Base-by-base conservation (phyloP, 2,888 invertebrate genomes). In the Alviniconcha strummeri region DNA sequence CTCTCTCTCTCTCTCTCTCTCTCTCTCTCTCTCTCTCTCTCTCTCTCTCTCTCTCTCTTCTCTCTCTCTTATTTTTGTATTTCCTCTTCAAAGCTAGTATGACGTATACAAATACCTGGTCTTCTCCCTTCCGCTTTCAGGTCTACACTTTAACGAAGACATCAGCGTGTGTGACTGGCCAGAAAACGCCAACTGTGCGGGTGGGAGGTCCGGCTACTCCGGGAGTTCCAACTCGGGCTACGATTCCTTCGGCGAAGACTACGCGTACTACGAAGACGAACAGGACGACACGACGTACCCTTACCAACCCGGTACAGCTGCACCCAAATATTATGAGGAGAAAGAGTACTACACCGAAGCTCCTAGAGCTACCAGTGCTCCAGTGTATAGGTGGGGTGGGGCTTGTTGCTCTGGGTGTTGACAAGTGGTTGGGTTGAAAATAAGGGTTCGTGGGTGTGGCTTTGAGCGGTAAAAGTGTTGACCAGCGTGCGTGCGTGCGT, bases 151-250 rank as follows among this genome's bases (percentile, higher is more conserved):
- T 55, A 82, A 82, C 82, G 55, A 36, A 5, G n/a, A 67, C 69
- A 19, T 82, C 64, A 82, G 77, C 57, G 82, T 82, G 54, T 82
- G 82, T 15, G 82, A 82, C 56, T 82, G 82, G 82, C 82, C 82
- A 3, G 36, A 82, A 4, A 77, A 69, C n/a, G 77, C 69, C 11
- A 19, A 54, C 76, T 82, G 82, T 64, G 55, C 67, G 54, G 67
- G 36, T 54, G 15, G 17, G 36, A 7, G 17, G 11, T 7, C 56
- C 57, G n/a, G 57, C 19, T 54, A 72, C 60, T n/a, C 55, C 57
- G n/a, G 13, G 13, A n/a, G 67, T 7, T 57, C 78, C 13, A 60
- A 60, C 67, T 52, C 15, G 17, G 52, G 36, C 56, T 17, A 75
- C 55, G 54, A 54, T 4, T 60, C 55, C 36, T 36, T 52, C 54